Evolutionary conservation across 2,113 vertebrate species (phyloP), one percentile per base, ranked within the genome.

Genomic region (Butorides virescens): DNA sequence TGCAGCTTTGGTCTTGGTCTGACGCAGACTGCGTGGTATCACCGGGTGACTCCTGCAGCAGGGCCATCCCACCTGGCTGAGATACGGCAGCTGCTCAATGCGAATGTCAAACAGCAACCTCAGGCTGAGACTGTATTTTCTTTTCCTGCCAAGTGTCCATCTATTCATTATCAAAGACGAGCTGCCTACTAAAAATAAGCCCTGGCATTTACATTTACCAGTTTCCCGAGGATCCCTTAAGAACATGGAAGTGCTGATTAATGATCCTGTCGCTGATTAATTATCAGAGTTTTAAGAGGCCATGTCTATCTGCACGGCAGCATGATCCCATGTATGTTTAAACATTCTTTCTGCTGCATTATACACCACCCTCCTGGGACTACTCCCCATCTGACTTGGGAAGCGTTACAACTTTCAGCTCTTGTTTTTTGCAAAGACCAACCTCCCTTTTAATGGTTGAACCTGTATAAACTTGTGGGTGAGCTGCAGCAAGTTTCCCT

Each of bases 391-490:
- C 67, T 25, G n/a, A 90, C 63, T 88, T 46, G 46, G 74, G 88
- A 96, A 96, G 50, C 2, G 0, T 92, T 91, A 76, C 91, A 93
- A 44, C 84, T 63, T 92, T 91, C 81, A 93, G 77, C 66, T 84
- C 88, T 70, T 92, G 66, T 79, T 92, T 92, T 89, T n/a, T 53
- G n/a, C 53, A 34, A 63, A 76, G 63, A 27, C 18, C 29, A 82
- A 47, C 26, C 81, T 94, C 1, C 2, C 25, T 88, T 93, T 86
- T 92, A 66, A 87, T 79, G 71, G 42, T 10, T 86, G 74, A 90
- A 63, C 95, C 87, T 96, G 96, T 83, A 85, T 88, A 92, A 97
- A 97, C 97, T 96, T 95, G 96, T 30, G 94, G 67, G 32, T 91
- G 59, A 92, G 62, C 61, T 93, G 47, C 70, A 95, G 78, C 87